A percentile compares a stretch with the other conserved stretches of the same genome.
These are phyloP conservation scores for Pempheris klunzingeri DNA, from an alignment of 2,797 vertebrate species.

Conservation along the genomic window DNA sequence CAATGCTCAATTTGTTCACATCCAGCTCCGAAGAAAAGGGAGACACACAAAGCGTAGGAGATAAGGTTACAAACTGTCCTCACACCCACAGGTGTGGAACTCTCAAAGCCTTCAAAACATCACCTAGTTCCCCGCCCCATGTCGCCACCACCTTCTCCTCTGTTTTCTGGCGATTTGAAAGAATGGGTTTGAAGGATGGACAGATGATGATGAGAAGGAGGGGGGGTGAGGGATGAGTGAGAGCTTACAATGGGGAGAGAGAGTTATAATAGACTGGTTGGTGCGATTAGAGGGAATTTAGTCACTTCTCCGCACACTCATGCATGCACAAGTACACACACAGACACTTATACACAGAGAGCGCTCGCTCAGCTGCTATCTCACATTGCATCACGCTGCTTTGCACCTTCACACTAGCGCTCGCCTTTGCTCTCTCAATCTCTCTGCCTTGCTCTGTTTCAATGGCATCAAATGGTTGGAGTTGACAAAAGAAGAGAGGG, in stretches of 20 bases:
- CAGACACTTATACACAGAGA: constrained; percentile 34
- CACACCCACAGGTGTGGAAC: constrained; percentile 88
- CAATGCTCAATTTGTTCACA: constrained; percentile 89
- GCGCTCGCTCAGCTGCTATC: constrained; percentile 80
- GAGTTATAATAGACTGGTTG: constrained; percentile 62
- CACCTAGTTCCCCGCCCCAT: constrained; percentile 39
- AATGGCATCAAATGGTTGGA: constrained; percentile 81
- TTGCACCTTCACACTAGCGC: constrained; percentile 80
- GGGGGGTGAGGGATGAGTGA: constrained; percentile 59
- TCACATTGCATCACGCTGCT: constrained; percentile 83
- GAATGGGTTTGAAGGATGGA: constrained; percentile 49
- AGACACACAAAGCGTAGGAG: constrained; percentile 81
- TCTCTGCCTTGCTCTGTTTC: constrained; percentile 72
- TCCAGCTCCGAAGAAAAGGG: constrained; percentile 86
- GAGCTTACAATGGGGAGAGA: constrained; percentile 54
- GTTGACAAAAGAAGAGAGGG: constrained; percentile 79
- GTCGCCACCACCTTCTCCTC: constrained; percentile 25
- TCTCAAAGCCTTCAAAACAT: constrained; percentile 79
- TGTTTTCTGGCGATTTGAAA: constrained; percentile 44
- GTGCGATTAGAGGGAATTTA: constrained; percentile 59
- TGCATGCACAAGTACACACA: constrained; percentile 29
- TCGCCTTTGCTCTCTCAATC: constrained; percentile 71
- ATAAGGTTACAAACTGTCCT: constrained; percentile 90
- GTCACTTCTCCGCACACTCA: constrained; percentile 60
- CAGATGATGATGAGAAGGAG: constrained; percentile 51